Conservation (phyloP, 2,888 invertebrate genomes). For the Lathronympha strigana region DNA sequence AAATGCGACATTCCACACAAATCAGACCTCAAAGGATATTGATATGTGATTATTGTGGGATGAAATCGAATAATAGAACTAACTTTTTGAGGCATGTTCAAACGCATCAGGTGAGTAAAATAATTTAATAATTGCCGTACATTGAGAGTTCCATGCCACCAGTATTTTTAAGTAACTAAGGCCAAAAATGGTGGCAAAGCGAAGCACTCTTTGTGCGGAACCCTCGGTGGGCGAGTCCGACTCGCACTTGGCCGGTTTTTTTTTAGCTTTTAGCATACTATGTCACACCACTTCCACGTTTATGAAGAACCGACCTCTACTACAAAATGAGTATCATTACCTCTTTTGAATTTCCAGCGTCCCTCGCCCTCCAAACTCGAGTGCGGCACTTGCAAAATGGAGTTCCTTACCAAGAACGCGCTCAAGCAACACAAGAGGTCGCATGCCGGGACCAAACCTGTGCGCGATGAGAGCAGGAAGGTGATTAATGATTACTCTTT, state of each 20-base stretch:
- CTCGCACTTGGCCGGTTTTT: too few relatives aligned
- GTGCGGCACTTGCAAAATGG: slow-evolving; percentile 53
- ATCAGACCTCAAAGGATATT: slow-evolving; percentile 36
- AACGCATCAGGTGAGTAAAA: slow-evolving; percentile 54
- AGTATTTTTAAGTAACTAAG: too few relatives aligned
- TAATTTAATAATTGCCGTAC: too few relatives aligned
- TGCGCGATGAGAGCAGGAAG: neutral
- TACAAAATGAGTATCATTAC: too few relatives aligned
- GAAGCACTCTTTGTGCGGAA: too few relatives aligned
- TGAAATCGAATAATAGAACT: slow-evolving; percentile 43
- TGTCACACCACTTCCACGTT: too few relatives aligned
- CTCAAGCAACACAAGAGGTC: slow-evolving; percentile 50
- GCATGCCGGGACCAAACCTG: slow-evolving; percentile 45
- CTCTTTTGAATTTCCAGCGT: slow-evolving; percentile 15
- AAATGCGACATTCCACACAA: slow-evolving; percentile 53
- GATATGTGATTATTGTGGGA: slow-evolving; percentile 61
- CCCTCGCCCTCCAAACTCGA: slow-evolving; percentile 25
- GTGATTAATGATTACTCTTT: neutral
- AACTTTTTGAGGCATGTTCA: slow-evolving; percentile 56
- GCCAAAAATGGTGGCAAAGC: too few relatives aligned
- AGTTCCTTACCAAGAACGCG: slow-evolving; percentile 47
- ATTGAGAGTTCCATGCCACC: too few relatives aligned
- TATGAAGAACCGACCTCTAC: too few relatives aligned
- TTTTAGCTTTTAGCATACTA: too few relatives aligned
- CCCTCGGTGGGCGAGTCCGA: too few relatives aligned